Evolutionary conservation across 1,140 invertebrate species (phyloP).

Genomic region (Drosophila carrolli): DNA sequence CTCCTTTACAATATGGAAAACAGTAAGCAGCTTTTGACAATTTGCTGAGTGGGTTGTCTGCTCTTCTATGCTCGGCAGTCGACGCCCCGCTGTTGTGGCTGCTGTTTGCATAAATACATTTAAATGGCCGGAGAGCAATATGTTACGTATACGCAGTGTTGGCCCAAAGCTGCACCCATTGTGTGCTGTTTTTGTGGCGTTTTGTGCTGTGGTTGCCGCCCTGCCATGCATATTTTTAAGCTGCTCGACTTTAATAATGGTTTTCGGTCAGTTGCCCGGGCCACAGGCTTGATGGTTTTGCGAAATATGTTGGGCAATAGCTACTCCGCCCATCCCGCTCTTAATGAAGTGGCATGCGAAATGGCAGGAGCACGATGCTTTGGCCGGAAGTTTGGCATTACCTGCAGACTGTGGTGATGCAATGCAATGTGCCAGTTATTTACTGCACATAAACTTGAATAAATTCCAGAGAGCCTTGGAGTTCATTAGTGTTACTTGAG

Average conservation of each 20-base stretch:
- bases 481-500: slow-evolving; percentile 69
- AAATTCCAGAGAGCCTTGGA: slow-evolving; percentile 28
- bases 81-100: slow-evolving; percentile 36
- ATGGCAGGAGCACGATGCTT: slow-evolving; percentile 9
- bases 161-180: slow-evolving; percentile 34
- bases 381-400: slow-evolving; percentile 69
- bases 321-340: slow-evolving; percentile 6
- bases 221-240: slow-evolving; percentile 72
- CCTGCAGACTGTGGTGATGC: slow-evolving; percentile 54
- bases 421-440: slow-evolving; percentile 53
- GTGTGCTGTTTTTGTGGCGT: slow-evolving; percentile 3
- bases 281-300: slow-evolving; percentile 59
- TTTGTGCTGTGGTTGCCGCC: slow-evolving; percentile 55
- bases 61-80: slow-evolving; percentile 24
- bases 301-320: slow-evolving; percentile 13
- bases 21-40: slow-evolving; percentile 77
- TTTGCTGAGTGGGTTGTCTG: slow-evolving; percentile 65
- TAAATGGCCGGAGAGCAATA: slow-evolving; percentile 74
- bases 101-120: slow-evolving; percentile 79
- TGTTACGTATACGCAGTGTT: slow-evolving; percentile 76
- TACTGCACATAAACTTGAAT: slow-evolving; percentile 59
- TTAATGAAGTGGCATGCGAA: slow-evolving; percentile 72
- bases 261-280: slow-evolving; percentile 66
- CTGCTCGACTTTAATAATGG: slow-evolving; percentile 78
- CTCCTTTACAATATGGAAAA: slow-evolving; percentile 14